Base-by-base conservation (phyloP, 2,797 vertebrate genomes). In the Lepidocolaptes lacrymiger region DNA sequence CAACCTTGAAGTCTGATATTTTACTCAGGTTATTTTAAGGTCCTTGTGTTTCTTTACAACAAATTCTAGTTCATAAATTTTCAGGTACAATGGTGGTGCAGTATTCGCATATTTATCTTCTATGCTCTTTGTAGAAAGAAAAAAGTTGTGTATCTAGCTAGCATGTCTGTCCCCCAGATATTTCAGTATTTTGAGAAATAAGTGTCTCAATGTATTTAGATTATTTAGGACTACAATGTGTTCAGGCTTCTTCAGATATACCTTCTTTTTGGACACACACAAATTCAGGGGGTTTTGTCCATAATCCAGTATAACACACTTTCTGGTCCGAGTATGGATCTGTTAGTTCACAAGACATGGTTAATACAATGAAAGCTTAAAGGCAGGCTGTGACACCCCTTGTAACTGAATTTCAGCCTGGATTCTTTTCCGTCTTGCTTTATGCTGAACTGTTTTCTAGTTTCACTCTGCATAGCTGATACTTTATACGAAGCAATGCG, bases 121-220 rank as follows among this genome's bases (percentile, higher is more conserved):
- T 68, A 30, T 61, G 10, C 3, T 39, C 21, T 78, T 75, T 30
- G 12, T 34, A 64, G 52, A 52, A 55, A 36, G 24, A 77, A 71
- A 34, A 32, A 14, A 28, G 2, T 1, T 52, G 2, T 16, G 2
- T 73, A 36, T 43, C 36, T 88, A 87, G 26, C 49, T 87, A 46
- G 19, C 22, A 17, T 23, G 20, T 73, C 20, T 85, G 49, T 63
- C 12, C 26, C 41, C 4, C 4, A 62, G 8, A 18, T 3, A 3
- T 56, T 72, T 78, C 34, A 58, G 15, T 66, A 28, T 78, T 93
- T 90, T 84, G 27, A 58, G 43, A 54, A 85, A 75, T 44, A 77
- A 34, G 7, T 28, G 30, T 17, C 11, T 72, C 17, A 26, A 5
- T 0, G 0, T 14, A 13, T 68, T 76, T 69, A 27, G 7, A 54